Percentiles rank a stretch among this genome's conserved stretches.
These are phyloP conservation scores for Limnephilus marmoratus DNA, from an alignment of 2,888 invertebrate genomes.

Conservation along the genomic window DNA sequence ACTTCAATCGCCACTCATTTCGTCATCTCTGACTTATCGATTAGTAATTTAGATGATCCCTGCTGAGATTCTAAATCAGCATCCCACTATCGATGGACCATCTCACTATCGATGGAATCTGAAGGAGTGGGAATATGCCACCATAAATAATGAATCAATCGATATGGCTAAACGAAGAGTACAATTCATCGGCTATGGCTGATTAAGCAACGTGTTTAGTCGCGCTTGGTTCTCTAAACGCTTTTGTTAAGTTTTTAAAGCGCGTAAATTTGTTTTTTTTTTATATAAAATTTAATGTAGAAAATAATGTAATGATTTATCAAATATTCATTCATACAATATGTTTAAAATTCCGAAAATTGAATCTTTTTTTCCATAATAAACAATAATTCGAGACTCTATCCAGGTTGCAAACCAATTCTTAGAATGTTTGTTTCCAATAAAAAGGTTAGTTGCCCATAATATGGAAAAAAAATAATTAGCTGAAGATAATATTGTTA, in stretches of 20 bases:
- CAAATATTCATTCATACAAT: too few species aligned
- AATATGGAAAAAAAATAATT: too few species aligned
- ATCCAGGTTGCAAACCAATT: too few species aligned
- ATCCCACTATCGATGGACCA: conserved; percentile 19
- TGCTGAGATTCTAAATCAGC: conserved; percentile 17
- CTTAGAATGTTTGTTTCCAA: too few species aligned
- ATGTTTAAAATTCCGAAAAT: too few species aligned
- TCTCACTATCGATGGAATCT: not conserved
- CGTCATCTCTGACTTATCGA: conserved; percentile 17
- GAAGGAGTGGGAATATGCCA: not conserved
- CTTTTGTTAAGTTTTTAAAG: conserved; percentile 38
- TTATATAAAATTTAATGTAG: conserved; percentile 17
- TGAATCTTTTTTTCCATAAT: too few species aligned
- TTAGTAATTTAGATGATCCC: conserved; percentile 16
- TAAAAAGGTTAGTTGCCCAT: too few species aligned
- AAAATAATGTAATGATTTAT: not conserved
- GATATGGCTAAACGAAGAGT: not conserved
- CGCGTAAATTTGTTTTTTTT: conserved; percentile 38
- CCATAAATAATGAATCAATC: conserved; percentile 6
- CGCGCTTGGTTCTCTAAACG: conserved; percentile 17
- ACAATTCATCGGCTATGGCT: conserved; percentile 15
- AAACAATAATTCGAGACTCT: too few species aligned
- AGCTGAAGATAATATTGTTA: too few species aligned
- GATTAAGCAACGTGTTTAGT: conserved; percentile 13
- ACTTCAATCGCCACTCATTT: not conserved